Evolutionary conservation across 2,797 vertebrate species (phyloP), one percentile per base, ranked within the genome.

Genomic region (Danio choprae): DNA sequence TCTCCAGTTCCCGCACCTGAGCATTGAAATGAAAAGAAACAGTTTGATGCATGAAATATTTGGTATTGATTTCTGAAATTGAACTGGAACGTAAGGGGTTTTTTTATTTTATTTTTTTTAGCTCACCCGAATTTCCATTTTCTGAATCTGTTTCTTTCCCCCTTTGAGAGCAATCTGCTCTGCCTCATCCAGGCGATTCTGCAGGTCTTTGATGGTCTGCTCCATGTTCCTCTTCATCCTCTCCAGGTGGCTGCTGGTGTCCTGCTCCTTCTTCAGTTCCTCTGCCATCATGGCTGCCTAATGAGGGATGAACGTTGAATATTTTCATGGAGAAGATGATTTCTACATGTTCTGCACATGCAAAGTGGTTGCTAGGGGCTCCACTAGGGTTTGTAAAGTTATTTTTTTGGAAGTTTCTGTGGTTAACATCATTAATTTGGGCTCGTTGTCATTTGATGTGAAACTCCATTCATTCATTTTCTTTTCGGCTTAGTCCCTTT

Each of bases 201-300:
- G 97, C 80, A 98, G 93, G 84, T 98, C 97, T 88, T 98, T 96
- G 76, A 95, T 93, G 2, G 95, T 98, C 90, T 97, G 96, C 82
- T 98, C 97, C 95, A 98, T 95, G 71, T 97, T 98, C 91, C 96
- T 98, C 92, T 97, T 98, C 96, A 98, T 97, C 77, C 96, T 91
- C 73, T 98, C 97, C 84, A 98, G 90, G 84, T 98, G 96, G 0
- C 95, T 88, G 0, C 95, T 96, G 0, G 95, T 98, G 89, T 98
- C 97, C 89, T 97, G 97, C 89, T 99, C 96, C 88, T 98, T 98
- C 90, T 97, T 98, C 88, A 98, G 92, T 88, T 98, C 97, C 85
- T 98, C 96, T 0, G 97, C 96, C 97, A 99, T 99, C 97, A 97
- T 97, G 83, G 96, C 96, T 0, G 96, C 97, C 93, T 94, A 75